These are phyloP conservation scores for Epizoanthus scotinus DNA, from an alignment of 92 coral and sea anemone species.

Conservation along the genomic window DNA sequence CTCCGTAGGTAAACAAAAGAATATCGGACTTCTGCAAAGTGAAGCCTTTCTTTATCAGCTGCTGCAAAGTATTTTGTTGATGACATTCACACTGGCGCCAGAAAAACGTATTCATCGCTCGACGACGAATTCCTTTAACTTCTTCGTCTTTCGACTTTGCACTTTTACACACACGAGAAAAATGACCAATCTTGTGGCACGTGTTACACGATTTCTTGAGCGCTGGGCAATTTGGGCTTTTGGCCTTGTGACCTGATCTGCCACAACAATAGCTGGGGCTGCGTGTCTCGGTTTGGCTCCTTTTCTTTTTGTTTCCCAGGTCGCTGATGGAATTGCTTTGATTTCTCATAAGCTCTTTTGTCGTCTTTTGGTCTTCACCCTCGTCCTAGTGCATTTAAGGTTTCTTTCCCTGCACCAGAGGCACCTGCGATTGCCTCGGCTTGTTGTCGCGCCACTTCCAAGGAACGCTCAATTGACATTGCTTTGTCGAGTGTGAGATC, in stretches of 20 bases:
- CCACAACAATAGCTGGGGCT: constrained; percentile 52
- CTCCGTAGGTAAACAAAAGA: constrained; percentile 40
- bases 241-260: constrained; percentile 41
- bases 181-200: constrained; percentile 43
- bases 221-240: constrained; percentile 45
- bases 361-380: constrained; percentile 33
- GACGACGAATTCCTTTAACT: constrained; percentile 28
- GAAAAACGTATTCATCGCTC: constrained; percentile 30
- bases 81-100: constrained; percentile 50
- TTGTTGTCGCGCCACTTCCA: constrained; percentile 17
- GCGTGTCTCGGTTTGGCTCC: background rate
- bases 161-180: background rate
- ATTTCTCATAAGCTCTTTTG: constrained; percentile 1
- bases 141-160: too few species aligned
- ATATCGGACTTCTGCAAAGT: constrained; percentile 17
- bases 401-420: constrained; percentile 43
- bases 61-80: constrained; percentile 37
- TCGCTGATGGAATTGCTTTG: too few species aligned
- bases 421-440: constrained; percentile 50
- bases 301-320: too few species aligned
- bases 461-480: background rate
- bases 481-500: constrained; percentile 39
- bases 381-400: constrained; percentile 33
- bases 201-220: constrained; percentile 27
- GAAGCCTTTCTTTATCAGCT: constrained; percentile 10